Evolutionary conservation across 2,888 invertebrate species (phyloP), one percentile per base, ranked within the genome.

Genomic region (Neocrepidodera transversa): DNA sequence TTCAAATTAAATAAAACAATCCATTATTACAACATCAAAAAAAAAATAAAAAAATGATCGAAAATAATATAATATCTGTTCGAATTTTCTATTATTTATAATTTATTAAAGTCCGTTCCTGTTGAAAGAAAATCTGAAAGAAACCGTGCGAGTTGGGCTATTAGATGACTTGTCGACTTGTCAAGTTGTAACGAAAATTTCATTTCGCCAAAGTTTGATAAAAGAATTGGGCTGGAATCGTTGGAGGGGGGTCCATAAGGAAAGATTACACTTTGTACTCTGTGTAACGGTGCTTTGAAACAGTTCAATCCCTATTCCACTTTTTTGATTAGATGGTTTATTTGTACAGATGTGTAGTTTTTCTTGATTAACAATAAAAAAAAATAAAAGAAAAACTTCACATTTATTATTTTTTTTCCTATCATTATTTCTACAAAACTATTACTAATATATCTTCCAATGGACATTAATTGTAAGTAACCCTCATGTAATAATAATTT

Each of bases 121-220:
- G 42, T 10, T 6, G 8, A 23, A 23, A 8, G 35, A 20, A 48
- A 32, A 48, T 45, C 40, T 35, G 32, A 45, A 55, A 56, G 65
- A 38, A 57, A 62, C 62, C 56, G n/a, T n/a, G n/a, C n/a, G n/a
- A n/a, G n/a, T n/a, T n/a, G n/a, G 73, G 76, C 81, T 82, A 82
- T 82, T 82, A 82, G 81, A 82, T 81, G 82, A 82, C 81, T 82
- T 81, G 82, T 82, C 82, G 82, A 82, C 81, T 82, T 81, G 82
- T 82, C 82, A 82, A 82, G 81, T 81, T 76, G 76, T 35, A 42
- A 26, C 26, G 81, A 81, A 82, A 83, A 83, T 83, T 82, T 82
- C 81, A 82, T 83, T 82, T 82, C 81, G 80, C 80, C n/a, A 81
- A 83, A 83, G 82, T 83, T 83, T 82, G 81, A 80, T 78, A 80